These are phyloP conservation scores for Kradibia gibbosae DNA, from an alignment of 1,140 invertebrate species.

Conservation along the genomic window DNA sequence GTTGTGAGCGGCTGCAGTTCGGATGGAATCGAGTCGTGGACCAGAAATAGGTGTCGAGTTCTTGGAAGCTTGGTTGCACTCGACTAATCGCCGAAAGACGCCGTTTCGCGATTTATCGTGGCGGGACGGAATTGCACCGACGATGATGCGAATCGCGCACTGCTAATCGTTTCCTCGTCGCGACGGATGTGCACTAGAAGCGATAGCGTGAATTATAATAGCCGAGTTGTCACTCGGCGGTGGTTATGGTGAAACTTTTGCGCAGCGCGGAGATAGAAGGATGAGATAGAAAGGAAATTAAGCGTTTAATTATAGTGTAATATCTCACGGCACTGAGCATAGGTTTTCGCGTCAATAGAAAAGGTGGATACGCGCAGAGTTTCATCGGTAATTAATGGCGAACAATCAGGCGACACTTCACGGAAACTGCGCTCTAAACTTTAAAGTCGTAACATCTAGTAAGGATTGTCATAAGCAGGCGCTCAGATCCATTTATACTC, in stretches of 20 bases:
- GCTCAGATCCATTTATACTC: neutral
- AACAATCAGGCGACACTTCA: neutral
- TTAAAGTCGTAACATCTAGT: neutral
- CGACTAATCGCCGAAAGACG: slow-evolving; percentile 13
- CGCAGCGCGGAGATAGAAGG: neutral
- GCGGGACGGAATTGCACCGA: neutral
- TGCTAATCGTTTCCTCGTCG: neutral
- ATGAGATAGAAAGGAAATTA: neutral
- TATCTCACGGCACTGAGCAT: neutral
- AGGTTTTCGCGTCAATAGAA: neutral
- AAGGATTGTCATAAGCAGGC: neutral
- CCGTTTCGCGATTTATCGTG: slow-evolving; percentile 21
- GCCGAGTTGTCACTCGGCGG: too few species aligned
- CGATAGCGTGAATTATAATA: too few species aligned
- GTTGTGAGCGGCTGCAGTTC: neutral
- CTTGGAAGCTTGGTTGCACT: neutral
- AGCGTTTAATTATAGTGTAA: neutral
- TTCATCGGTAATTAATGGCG: neutral
- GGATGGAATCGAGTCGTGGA: too few species aligned
- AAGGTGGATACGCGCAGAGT: neutral
- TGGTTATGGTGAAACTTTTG: neutral
- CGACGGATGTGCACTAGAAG: neutral
- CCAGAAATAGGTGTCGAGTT: slow-evolving; percentile 33
- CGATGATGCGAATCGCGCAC: neutral
- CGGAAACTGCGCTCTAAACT: neutral